Conservation (phyloP, 2,797 vertebrate genomes). For the Carapus acus region DNA sequence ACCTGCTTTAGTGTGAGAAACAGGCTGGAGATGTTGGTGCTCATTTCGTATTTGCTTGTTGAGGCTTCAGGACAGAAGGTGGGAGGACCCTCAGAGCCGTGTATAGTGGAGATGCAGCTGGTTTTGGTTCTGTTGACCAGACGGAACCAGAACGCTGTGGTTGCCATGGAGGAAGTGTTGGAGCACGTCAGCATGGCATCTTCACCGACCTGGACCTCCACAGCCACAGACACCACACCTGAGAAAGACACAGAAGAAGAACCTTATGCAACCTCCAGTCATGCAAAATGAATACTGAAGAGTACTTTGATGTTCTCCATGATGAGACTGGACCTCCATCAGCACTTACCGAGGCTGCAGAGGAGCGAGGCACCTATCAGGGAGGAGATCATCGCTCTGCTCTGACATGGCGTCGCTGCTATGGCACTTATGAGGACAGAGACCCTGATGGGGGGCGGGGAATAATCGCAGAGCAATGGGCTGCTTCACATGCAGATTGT, state of each 20-base stretch:
- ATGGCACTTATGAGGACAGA: neutral
- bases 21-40: conserved; percentile 19
- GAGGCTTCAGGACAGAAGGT: conserved; percentile 23
- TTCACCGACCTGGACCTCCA: conserved; percentile 11
- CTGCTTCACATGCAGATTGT: too few species aligned
- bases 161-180: conserved; percentile 11
- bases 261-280: neutral
- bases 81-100: rapidly evolving
- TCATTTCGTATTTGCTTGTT: conserved; percentile 16
- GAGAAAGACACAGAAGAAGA: neutral
- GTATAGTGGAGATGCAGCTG: conserved; percentile 31
- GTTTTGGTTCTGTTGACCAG: conserved; percentile 9
- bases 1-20: conserved; percentile 29
- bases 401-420: rapidly evolving
- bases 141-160: conserved; percentile 37
- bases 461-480: too few species aligned
- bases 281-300: too few species aligned
- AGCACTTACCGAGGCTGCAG: conserved; percentile 22
- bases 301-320: neutral
- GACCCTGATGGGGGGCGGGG: too few species aligned
- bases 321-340: neutral
- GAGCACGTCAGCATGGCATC: conserved; percentile 35
- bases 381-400: conserved; percentile 19
- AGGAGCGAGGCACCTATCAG: conserved; percentile 6
- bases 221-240: conserved; percentile 9